These are phyloP conservation scores for Neotoxoptera formosana DNA, from an alignment of 1,140 invertebrate genomes.

Conservation along the genomic window DNA sequence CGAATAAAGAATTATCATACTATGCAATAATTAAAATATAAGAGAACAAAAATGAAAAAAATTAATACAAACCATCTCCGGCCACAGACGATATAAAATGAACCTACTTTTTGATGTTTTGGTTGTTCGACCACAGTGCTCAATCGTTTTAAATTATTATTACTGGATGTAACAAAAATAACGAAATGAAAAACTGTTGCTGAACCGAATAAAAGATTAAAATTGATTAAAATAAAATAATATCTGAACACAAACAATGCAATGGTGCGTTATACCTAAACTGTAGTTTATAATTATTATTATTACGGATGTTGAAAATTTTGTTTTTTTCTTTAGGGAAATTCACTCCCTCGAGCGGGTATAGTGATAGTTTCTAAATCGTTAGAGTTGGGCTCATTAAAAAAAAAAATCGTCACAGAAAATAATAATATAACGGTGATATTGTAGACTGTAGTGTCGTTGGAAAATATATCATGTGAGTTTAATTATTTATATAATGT, in stretches of 20 bases:
- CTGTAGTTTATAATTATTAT: too few relatives aligned
- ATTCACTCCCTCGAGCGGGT: not conserved
- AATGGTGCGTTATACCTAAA: not conserved
- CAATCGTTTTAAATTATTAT: not conserved
- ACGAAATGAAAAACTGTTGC: not conserved
- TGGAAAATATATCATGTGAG: not conserved
- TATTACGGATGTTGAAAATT: not conserved
- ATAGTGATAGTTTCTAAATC: not conserved
- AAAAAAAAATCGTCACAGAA: not conserved
- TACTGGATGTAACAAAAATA: not conserved
- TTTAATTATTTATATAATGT: not conserved
- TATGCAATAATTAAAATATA: not conserved
- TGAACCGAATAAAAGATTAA: not conserved
- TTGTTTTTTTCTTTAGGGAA: not conserved
- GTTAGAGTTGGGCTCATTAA: fast-evolving
- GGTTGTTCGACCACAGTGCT: not conserved
- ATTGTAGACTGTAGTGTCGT: not conserved
- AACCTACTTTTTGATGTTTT: not conserved
- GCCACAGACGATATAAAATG: not conserved
- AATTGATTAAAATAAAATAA: not conserved
- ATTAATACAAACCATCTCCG: not conserved
- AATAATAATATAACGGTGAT: not conserved
- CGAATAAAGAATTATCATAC: not conserved
- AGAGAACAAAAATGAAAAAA: not conserved
- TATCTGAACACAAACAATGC: not conserved